phyloP scores from a whole-genome alignment of 2,113 vertebrate genomes.

The Myocastor coypus region DNA sequence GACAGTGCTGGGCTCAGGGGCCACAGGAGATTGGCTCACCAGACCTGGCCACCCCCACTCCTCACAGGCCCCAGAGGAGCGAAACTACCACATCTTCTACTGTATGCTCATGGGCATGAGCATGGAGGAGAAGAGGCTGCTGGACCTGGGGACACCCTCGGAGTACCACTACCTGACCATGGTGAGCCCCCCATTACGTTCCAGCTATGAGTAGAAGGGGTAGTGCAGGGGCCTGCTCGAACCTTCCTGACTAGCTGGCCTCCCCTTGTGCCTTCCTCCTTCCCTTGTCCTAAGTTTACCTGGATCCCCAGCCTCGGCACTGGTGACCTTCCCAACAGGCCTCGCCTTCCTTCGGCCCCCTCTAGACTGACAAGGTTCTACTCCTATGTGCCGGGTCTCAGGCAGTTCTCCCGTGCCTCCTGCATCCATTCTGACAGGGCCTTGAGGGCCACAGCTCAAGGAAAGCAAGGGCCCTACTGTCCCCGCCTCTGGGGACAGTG shows the following conservation, averaged over 20 bases:
- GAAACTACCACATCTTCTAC: slow-evolving; percentile 99
- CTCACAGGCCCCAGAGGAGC: slow-evolving; percentile 92
- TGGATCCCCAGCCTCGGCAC: background rate
- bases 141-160: slow-evolving; percentile 91
- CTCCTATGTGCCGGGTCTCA: too few species aligned
- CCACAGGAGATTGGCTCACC: background rate
- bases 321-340: fast-evolving
- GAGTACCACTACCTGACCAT: slow-evolving; percentile 95
- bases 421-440: background rate
- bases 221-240: fast-evolving
- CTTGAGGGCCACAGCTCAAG: background rate
- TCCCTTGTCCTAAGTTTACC: too few species aligned
- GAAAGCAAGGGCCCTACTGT: background rate
- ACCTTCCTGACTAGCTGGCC: background rate
- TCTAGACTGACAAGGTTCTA: background rate
- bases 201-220: background rate
- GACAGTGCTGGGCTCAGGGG: background rate
- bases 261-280: background rate
- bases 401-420: background rate
- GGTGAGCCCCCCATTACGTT: slow-evolving; percentile 84
- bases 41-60: background rate
- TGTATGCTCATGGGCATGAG: slow-evolving; percentile 96
- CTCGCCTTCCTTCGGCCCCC: background rate
- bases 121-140: slow-evolving; percentile 93
- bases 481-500: background rate